phyloP scores from a whole-genome alignment of 2,113 vertebrate genomes.

The Sinocyclocheilus rhinocerous region DNA sequence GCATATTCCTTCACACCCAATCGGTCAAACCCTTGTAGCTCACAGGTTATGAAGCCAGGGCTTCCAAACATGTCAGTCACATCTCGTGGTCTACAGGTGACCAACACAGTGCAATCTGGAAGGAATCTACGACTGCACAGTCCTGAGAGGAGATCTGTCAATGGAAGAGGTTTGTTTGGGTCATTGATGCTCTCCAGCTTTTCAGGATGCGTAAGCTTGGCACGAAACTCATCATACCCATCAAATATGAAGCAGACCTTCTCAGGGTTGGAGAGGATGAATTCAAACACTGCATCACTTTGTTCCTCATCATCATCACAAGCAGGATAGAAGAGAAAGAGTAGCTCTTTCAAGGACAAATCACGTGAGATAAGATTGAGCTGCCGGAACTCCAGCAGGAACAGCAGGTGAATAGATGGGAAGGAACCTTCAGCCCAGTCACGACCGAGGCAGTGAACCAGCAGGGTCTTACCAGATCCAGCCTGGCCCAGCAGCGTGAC shows the following conservation, averaged over 20 bases:
- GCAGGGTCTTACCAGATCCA: slow-evolving; percentile 86
- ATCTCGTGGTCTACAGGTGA: slow-evolving; percentile 82
- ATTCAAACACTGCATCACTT: slow-evolving; percentile 72
- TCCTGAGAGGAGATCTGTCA: slow-evolving; percentile 78
- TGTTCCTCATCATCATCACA: slow-evolving; percentile 61
- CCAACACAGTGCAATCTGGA: slow-evolving; percentile 83
- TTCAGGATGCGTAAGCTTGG: slow-evolving; percentile 52
- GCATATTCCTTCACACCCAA: slow-evolving; percentile 78
- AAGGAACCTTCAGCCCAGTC: slow-evolving; percentile 81
- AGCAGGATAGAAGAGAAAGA: slow-evolving; percentile 80
- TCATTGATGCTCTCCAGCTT: neutral
- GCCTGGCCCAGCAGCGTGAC: slow-evolving; percentile 81
- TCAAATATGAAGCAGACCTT: slow-evolving; percentile 85
- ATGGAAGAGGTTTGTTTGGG: slow-evolving; percentile 54
- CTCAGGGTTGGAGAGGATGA: slow-evolving; percentile 77
- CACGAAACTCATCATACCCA: slow-evolving; percentile 86
- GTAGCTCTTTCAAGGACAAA: slow-evolving; percentile 81
- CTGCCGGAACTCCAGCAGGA: slow-evolving; percentile 89
- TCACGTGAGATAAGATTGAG: slow-evolving; percentile 78
- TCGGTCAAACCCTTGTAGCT: slow-evolving; percentile 82
- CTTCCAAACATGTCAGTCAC: slow-evolving; percentile 69
- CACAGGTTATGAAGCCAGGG: slow-evolving; percentile 67
- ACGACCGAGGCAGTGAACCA: slow-evolving; percentile 78
- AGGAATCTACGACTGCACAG: slow-evolving; percentile 81
- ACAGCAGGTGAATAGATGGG: slow-evolving; percentile 77